Evolutionary conservation across 2,113 vertebrate species (phyloP).

Genomic region (Lophura nycthemera): DNA sequence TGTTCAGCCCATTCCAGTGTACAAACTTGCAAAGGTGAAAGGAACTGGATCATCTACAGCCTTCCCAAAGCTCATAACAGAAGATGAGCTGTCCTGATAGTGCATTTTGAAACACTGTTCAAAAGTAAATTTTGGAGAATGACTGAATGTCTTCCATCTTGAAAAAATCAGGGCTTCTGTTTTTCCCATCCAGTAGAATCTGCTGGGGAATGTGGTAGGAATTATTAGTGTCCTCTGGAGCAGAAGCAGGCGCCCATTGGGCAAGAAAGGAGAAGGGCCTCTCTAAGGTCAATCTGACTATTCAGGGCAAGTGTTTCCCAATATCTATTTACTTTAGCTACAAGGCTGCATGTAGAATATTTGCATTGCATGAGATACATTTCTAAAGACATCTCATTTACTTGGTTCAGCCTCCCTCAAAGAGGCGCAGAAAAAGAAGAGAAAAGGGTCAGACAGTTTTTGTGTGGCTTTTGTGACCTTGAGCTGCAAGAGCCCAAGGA

Average conservation of each 20-base stretch:
- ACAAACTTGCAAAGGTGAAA: not conserved
- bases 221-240: not conserved
- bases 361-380: not conserved
- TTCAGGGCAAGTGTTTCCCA: not conserved
- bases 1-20: not conserved
- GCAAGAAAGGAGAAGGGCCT: not conserved
- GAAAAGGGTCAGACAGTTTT: not conserved
- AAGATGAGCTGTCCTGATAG: not conserved
- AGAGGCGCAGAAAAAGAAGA: not conserved
- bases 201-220: not conserved
- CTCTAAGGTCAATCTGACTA: not conserved
- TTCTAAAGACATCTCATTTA: not conserved
- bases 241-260: not conserved
- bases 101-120: not conserved
- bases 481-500: not conserved
- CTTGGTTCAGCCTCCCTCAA: not conserved
- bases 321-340: slow-evolving; percentile 12
- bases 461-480: not conserved
- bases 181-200: not conserved
- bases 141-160: not conserved
- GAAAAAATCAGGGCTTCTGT: not conserved
- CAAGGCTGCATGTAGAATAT: not conserved
- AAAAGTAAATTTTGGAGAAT: slow-evolving; percentile 30
- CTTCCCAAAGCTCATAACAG: not conserved
- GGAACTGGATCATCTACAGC: not conserved